Evolutionary conservation across 2,797 vertebrate species (phyloP), one percentile per base, ranked within the genome.

Genomic region (Typhlichthys eigenmanni): DNA sequence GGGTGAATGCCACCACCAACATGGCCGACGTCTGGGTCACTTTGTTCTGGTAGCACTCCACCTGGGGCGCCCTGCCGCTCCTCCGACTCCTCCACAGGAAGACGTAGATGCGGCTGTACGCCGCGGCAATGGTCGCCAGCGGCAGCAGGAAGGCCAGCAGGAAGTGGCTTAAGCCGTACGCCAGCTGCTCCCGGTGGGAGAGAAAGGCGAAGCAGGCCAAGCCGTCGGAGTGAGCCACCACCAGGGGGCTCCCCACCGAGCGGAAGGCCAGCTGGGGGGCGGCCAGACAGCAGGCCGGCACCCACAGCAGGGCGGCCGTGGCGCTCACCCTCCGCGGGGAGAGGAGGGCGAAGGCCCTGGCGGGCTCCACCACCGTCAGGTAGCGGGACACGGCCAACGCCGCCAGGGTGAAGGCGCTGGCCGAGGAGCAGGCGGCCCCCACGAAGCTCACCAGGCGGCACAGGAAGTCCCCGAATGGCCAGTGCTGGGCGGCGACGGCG

Each of bases 21-120:
- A 92, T 69, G 45, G 88, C 89, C 0, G 89, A 92, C 0, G 90
- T 93, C 68, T 88, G 81, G 2, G 92, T 93, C 58, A 94, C 91
- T 80, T 87, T 87, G n/a, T 58, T 83, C 62, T 94, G 93, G 76
- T 94, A 92, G 52, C 83, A 89, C 69, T 93, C 91, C 13, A 93
- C 83, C 13, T 88, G 91, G 1, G 87, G 90, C 4, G 71, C 79
- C 19, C 61, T 74, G 52, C 73, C 56, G 0, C 65, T 17, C 0
- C 66, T 76, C 32, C 52, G 84, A 13, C 79, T 73, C 53, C 55
- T 11, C 72, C 82, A 85, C 47, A 93, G 83, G 72, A 92, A 93
- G 32, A 72, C 5, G 71, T 89, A 92, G 70, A 94, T 91, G n/a
- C 72, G 72, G 16, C 72, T 38, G 7, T 94, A 93, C 0, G 89